A percentile compares a stretch with the other conserved stretches of the same genome.
Evolutionary conservation across 2,113 vertebrate genomes (phyloP).

Genomic region (Ovibos moschatus): DNA sequence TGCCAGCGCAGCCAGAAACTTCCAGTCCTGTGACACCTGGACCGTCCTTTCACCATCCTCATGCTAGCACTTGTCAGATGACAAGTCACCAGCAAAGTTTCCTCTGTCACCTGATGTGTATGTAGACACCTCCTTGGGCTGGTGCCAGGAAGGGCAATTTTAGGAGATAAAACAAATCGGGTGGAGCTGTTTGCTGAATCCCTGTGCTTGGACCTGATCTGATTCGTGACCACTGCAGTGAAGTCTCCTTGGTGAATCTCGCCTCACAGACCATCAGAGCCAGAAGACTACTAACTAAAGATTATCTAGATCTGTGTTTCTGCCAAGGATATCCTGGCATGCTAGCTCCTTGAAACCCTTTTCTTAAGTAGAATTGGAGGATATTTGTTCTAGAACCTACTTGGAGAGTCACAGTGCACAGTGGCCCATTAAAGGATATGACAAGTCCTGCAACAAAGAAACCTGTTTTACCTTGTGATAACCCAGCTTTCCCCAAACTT

Average conservation of each 20-base stretch:
- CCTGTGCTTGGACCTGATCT: not conserved
- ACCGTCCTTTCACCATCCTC: not conserved
- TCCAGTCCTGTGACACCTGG: not conserved
- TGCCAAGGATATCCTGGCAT: too few relatives aligned
- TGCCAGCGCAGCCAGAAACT: not conserved
- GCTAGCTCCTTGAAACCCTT: not conserved
- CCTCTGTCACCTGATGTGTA: not conserved
- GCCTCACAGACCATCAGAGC: not conserved
- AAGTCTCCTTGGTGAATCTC: not conserved
- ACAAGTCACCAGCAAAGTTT: not conserved
- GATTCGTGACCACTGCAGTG: not conserved
- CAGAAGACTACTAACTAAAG: not conserved
- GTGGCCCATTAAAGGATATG: not conserved
- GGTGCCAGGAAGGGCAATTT: not conserved
- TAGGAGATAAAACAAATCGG: not conserved
- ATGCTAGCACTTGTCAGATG: not conserved
- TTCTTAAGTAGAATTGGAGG: not conserved
- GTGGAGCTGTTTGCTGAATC: not conserved
- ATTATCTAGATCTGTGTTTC: not conserved
- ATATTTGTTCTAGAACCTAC: not conserved
- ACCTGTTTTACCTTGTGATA: not conserved
- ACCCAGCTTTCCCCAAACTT: not conserved
- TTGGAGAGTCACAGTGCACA: not conserved
- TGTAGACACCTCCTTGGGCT: not conserved
- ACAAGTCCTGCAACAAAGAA: not conserved